phyloP scores from a whole-genome alignment of 2,797 vertebrate genomes.

The Aphelocoma californica region DNA sequence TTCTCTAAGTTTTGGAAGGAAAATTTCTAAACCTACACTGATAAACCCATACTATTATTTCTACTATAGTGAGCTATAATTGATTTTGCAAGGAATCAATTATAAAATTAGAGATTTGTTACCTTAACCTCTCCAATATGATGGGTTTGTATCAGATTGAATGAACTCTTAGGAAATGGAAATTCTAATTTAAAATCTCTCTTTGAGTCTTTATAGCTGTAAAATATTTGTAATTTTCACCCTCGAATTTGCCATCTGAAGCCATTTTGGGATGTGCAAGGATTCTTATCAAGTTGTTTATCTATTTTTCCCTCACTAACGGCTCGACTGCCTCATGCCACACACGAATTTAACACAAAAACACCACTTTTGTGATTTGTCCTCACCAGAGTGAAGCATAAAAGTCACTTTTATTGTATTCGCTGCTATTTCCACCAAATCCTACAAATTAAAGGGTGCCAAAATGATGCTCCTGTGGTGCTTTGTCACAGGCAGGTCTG shows the following conservation, averaged over 20 bases:
- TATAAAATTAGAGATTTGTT: not conserved
- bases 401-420: not conserved
- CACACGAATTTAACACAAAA: not conserved
- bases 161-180: not conserved
- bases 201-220: not conserved
- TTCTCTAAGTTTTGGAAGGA: not conserved
- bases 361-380: not conserved
- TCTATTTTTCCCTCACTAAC: not conserved
- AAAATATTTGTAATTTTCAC: not conserved
- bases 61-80: not conserved
- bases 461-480: not conserved
- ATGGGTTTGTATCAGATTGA: not conserved
- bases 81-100: not conserved
- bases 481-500: not conserved
- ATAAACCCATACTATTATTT: not conserved
- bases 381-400: not conserved
- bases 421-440: not conserved
- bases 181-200: not conserved
- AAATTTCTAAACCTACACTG: not conserved
- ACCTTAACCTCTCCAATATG: not conserved
- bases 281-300: not conserved
- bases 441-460: not conserved
- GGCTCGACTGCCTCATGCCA: not conserved
- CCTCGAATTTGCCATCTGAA: not conserved
- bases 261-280: rapidly evolving